Evolutionary conservation across 2,797 vertebrate genomes (phyloP), one percentile per base, ranked within the genome.

Genomic region (Fringilla coelebs): DNA sequence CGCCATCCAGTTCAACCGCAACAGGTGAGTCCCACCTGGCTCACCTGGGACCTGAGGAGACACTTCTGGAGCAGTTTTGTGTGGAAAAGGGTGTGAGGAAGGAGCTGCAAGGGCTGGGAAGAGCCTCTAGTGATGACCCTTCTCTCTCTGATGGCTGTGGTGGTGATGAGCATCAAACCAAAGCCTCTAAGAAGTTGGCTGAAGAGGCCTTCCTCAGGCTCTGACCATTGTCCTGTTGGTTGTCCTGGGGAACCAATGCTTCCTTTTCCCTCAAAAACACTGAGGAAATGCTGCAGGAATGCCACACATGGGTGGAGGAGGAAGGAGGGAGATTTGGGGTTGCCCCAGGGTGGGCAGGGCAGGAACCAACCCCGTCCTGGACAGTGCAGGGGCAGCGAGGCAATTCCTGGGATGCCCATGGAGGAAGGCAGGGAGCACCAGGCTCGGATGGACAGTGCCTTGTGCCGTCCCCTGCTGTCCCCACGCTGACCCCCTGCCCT

Each of bases 1-100:
- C 2, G 99, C 99, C 88, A 99, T 99, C 97, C 99, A 99, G 97
- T 99, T 99, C 95, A 99, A 99, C 97, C 99, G 99, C 91, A 99
- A 99, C 98, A 99, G 99, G 99, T 99, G 94, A 94, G 91, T 24
- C 36, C 41, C 9, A 13, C 41, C 60, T 15, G 38, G 40, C 1
- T 7, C 11, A 1, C 45, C 71, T 12, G 71, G 1, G 1, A 16
- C 20, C 2, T 0, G 0, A 6, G 60, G n/a, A 29, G 65, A 2
- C 0, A 6, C 34, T 36, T 8, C 3, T 0, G 1, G 10, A 18
- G 41, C 1, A 1, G 22, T 3, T 25, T 4, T 0, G 1, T 22
- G n/a, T 0, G 19, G 68, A 26, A 45, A 17, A 55, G 70, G 34
- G 55, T 1, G 5, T 48, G 57, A 49, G 41, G 41, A 55, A 29